Conservation (phyloP, 1,140 invertebrate genomes). For the Caenorhabditis latens region DNA sequence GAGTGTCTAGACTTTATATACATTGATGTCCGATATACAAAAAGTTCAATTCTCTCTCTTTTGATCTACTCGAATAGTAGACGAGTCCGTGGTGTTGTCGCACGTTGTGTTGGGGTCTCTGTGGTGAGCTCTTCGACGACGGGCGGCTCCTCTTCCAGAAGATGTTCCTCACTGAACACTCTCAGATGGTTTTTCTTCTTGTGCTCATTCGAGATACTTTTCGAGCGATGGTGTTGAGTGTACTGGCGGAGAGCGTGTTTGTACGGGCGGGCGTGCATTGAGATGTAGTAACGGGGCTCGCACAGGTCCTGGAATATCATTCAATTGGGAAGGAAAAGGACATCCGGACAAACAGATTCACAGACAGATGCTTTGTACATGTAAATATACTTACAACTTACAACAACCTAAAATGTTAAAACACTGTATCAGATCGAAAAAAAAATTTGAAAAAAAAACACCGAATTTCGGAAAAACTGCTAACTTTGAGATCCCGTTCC, state of each 20-base stretch:
- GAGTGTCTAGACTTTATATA: no score
- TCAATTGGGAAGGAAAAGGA: no score
- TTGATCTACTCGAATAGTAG: neutral
- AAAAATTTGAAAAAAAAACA: no score
- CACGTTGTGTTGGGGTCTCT: neutral
- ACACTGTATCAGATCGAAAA: no score
- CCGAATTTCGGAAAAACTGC: no score
- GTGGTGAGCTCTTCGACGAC: neutral
- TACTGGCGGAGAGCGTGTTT: conserved; percentile 27
- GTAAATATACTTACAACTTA: no score
- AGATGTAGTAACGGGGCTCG: conserved; percentile 27
- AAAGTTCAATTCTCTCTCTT: no score
- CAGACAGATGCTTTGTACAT: no score
- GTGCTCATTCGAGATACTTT: conserved; percentile 1
- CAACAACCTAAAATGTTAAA: no score
- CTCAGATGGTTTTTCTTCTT: conserved; percentile 20
- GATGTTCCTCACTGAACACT: conserved; percentile 29
- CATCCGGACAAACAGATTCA: no score
- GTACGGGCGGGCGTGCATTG: conserved; percentile 35
- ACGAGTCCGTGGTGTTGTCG: neutral
- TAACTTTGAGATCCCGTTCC: no score
- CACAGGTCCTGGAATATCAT: conserved; percentile 18
- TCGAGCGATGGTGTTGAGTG: conserved; percentile 28
- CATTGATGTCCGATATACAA: no score
- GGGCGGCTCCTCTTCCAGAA: neutral